Base-by-base conservation (phyloP, 1,140 invertebrate genomes). In the Diorhabda elongata region DNA sequence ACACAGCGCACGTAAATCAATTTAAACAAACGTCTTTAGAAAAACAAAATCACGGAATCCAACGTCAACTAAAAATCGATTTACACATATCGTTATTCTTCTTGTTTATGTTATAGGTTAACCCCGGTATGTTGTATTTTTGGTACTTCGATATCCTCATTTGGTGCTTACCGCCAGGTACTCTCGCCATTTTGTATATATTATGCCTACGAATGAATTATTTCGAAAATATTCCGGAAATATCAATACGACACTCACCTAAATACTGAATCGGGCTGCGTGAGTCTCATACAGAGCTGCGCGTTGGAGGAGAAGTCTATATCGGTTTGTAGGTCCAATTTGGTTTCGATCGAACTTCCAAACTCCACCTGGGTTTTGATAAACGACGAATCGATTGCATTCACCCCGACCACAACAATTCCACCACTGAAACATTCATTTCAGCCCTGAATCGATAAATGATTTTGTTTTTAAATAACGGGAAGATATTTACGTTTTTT, bases 81-180 rank as follows among this genome's bases (percentile, higher is more conserved):
- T 67, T 84, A 77, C 92, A 94, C 87, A 92, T 90, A 78, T 92
- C 88, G 78, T 89, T 92, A 77, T 93, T 93, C 78, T 93, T 92
- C 71, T 84, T 84, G 77, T 93, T 93, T 8, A 94, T 84, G 2
- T 87, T 84, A 77, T 92, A 93, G 0, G 91, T 92, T 73, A 83
- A 85, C 2, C 90, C 91, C 3, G 91, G 85, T 7, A 89, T 75
- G 52, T 76, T 72, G 42, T 80, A 78, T 42, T 77, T 81, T 72
- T 83, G 83, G 68, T 84, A 84, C 69, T 83, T 84, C 1, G 84
- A 85, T 72, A 88, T 89, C 66, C 87, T 83, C 26, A 89, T 75
- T 71, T 81, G 84, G 72, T 91, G 88, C 71, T 90, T 88, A 69
- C 86, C 90, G 5, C 87, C 88, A 2, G 88, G 85, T 77, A 91